phyloP scores from a whole-genome alignment of 2,797 vertebrate species.

The Poecilia wingei region DNA sequence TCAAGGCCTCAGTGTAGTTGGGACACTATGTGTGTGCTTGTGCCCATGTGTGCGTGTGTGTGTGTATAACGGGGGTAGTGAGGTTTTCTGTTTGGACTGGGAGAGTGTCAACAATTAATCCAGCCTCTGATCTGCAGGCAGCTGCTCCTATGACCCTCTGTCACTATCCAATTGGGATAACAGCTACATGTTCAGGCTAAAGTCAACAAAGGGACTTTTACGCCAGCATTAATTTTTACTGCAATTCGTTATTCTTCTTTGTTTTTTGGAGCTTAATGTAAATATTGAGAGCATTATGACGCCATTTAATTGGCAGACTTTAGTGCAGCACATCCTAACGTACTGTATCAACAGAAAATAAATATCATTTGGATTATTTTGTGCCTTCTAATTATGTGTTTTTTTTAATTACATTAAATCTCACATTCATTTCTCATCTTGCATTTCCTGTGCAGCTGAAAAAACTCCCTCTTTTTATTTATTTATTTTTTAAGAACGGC shows the following conservation, averaged over 20 bases:
- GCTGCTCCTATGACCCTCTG: constrained; percentile 70
- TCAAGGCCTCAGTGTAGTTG: constrained; percentile 80
- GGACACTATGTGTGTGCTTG: constrained; percentile 25
- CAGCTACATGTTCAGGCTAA: constrained; percentile 49
- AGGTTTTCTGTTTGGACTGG: constrained; percentile 87
- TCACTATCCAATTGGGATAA: constrained; percentile 66
- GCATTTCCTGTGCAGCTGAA: constrained; percentile 30
- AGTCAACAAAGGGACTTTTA: constrained; percentile 51
- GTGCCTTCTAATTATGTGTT: neutral
- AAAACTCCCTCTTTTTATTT: constrained; percentile 26
- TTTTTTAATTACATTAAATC: constrained; percentile 35
- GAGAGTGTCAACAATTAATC: constrained; percentile 93
- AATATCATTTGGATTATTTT: constrained; percentile 4
- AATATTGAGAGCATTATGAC: neutral
- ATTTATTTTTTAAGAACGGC: constrained; percentile 30
- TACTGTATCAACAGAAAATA: neutral
- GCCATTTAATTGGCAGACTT: neutral
- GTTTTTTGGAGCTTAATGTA: constrained; percentile 5
- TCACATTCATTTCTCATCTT: constrained; percentile 40
- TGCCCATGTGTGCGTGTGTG: constrained; percentile 17
- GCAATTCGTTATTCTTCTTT: neutral
- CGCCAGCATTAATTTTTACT: constrained; percentile 7
- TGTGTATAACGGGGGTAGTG: constrained; percentile 55
- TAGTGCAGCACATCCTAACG: neutral
- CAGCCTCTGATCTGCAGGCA: constrained; percentile 85